phyloP scores from a whole-genome alignment of 2,888 invertebrate species.

The Hyalella azteca region DNA sequence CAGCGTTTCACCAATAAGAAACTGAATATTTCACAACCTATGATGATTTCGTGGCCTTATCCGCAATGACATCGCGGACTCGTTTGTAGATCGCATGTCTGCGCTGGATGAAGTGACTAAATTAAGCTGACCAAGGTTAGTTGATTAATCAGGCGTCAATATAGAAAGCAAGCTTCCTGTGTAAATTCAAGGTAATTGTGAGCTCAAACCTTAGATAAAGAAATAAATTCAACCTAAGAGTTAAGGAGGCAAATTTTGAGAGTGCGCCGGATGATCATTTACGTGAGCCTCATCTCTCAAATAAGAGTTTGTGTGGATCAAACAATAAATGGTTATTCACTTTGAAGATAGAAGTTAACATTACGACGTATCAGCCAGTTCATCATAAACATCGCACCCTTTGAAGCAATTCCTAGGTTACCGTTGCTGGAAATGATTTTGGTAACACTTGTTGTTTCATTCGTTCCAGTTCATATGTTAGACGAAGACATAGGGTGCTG shows the following conservation, averaged over 20 bases:
- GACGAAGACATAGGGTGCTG: too few relatives aligned
- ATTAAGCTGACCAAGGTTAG: neutral
- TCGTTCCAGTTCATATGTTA: too few relatives aligned
- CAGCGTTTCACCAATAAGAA: neutral
- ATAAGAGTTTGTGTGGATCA: neutral
- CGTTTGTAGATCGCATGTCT: neutral
- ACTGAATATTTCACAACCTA: neutral
- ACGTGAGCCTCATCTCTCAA: neutral
- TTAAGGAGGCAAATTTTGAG: neutral
- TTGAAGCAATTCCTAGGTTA: neutral
- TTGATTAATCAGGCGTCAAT: neutral
- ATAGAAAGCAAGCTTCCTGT: neutral
- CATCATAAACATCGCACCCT: neutral
- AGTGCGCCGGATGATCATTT: slow-evolving; percentile 1
- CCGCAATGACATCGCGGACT: neutral
- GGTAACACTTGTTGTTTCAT: too few relatives aligned
- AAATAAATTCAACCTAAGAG: too few relatives aligned
- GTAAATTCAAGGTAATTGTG: neutral
- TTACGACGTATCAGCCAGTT: neutral
- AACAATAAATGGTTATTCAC: neutral
- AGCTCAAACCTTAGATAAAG: neutral
- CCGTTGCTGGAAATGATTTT: neutral
- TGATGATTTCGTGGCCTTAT: neutral
- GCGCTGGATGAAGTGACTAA: neutral
- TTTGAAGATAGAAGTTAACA: neutral